phyloP scores from a whole-genome alignment of 2,113 vertebrate genomes.

The Pavo muticus region DNA sequence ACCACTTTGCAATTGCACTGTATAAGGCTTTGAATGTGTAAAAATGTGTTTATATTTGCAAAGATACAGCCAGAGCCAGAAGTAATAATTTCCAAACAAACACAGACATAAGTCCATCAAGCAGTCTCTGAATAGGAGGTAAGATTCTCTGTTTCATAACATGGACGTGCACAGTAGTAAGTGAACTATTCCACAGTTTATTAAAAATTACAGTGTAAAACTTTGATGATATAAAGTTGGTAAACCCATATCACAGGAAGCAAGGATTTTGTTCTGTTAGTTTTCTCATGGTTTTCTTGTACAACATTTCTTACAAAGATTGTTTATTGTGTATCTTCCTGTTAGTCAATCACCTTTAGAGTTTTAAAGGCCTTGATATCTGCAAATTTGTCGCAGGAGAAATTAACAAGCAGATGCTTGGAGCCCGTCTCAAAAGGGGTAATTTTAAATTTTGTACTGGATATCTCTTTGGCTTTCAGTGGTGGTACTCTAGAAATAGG shows the following conservation, averaged over 20 bases:
- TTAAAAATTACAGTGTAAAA: slow-evolving; percentile 23
- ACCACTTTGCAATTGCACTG: not conserved
- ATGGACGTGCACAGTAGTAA: not conserved
- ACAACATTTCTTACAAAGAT: not conserved
- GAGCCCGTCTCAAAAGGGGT: slow-evolving; percentile 69
- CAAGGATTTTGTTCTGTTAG: not conserved
- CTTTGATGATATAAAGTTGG: not conserved
- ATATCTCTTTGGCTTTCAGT: slow-evolving; percentile 71
- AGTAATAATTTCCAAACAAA: not conserved
- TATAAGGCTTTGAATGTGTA: not conserved
- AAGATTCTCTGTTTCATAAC: slow-evolving; percentile 12
- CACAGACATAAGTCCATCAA: not conserved
- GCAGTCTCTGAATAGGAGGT: not conserved
- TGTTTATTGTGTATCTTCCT: not conserved
- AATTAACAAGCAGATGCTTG: slow-evolving; percentile 77
- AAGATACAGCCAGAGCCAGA: not conserved
- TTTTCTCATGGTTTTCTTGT: not conserved
- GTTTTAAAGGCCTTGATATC: slow-evolving; percentile 78
- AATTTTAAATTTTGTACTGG: slow-evolving; percentile 70
- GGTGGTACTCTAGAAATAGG: slow-evolving; percentile 59
- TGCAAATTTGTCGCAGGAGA: slow-evolving; percentile 79
- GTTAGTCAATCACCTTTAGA: slow-evolving; percentile 73
- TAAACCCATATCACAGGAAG: not conserved
- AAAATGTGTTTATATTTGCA: not conserved
- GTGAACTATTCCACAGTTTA: slow-evolving; percentile 2